phyloP scores from a whole-genome alignment of 2,797 vertebrate genomes.

The Manis crassicaudata region DNA sequence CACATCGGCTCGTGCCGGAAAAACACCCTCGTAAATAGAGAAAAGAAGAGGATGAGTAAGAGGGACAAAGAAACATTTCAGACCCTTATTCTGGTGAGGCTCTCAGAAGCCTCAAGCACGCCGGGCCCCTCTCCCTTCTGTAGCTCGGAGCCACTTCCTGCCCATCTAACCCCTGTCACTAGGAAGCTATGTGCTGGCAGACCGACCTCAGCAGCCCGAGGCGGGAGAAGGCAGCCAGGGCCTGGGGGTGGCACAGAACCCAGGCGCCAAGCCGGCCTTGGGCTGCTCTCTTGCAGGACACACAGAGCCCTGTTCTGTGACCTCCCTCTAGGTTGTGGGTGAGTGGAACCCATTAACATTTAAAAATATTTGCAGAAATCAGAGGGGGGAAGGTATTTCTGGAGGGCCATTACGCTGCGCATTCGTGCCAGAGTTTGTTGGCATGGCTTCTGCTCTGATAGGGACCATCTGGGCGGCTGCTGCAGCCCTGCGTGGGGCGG shows the following conservation, averaged over 20 bases:
- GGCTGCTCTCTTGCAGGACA: conserved; percentile 83
- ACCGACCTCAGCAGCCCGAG: conserved; percentile 70
- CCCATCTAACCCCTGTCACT: conserved; percentile 63
- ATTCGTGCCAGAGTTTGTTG: conserved; percentile 89
- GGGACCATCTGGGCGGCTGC: conserved; percentile 89
- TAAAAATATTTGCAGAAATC: conserved; percentile 89
- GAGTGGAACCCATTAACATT: conserved; percentile 88
- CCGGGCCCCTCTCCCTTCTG: conserved; percentile 28
- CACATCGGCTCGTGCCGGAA: not conserved
- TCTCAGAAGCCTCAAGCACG: conserved; percentile 39
- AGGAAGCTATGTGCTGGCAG: conserved; percentile 80
- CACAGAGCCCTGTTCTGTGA: conserved; percentile 80
- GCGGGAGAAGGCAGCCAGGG: conserved; percentile 75
- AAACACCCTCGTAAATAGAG: not conserved
- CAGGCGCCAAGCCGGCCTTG: conserved; percentile 83
- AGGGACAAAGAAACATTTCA: conserved; percentile 36
- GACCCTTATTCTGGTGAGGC: not conserved
- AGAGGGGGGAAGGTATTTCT: conserved; percentile 83
- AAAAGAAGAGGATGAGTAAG: not conserved
- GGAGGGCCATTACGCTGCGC: conserved; percentile 88
- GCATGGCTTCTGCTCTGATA: conserved; percentile 88
- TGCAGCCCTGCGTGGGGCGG: conserved; percentile 78
- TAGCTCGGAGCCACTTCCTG: conserved; percentile 61
- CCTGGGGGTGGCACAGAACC: conserved; percentile 81
- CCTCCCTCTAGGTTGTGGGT: conserved; percentile 77